Base-by-base conservation (phyloP, 2,797 vertebrate genomes). In the Diplodus puntazzo region DNA sequence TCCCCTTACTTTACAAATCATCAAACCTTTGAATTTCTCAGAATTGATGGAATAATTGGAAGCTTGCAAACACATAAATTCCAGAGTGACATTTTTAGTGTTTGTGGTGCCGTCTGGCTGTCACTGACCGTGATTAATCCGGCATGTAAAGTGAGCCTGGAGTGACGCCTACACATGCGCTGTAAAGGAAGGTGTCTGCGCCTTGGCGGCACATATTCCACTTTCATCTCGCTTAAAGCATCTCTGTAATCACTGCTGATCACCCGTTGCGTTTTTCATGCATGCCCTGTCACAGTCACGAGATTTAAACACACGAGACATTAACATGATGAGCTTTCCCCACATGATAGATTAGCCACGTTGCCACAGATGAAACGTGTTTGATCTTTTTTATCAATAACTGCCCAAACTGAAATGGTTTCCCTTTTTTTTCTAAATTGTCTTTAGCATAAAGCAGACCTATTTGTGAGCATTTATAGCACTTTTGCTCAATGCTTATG, bases 51-150 rank as follows among this genome's bases (percentile, higher is more conserved):
- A 89, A 87, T 93, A 93, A 94, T 92, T 93, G 79, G 78, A 92
- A 85, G 89, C 88, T 77, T 82, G 82, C 64, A 75, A 84, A 84
- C 69, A 43, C 75, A 79, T 92, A 87, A 92, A 94, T 94, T 92
- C 90, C 92, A 86, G 27, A 81, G 67, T 92, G 93, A 86, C 92
- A 50, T 88, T 90, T 93, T 90, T 91, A 94, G 92, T 91, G 91
- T 82, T 21, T 1, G 2, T 87, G 92, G 92, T 89, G 93, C 90
- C 89, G 90, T 91, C 92, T 94, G 92, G 91, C 92, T 91, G 90
- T 91, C 91, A 81, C 88, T 92, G 87, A 81, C 87, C 77, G 43
- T 92, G 90, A 93, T 92, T 92, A 90, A 92, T 92, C 85, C 72
- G 7, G 65, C 90, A 77, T 89, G 89, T 89, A 93, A 92, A 89